Percentiles rank a stretch among this genome's conserved stretches.
phyloP scores from a whole-genome alignment of 2,888 invertebrate genomes.

The Nomada lathburiana region DNA sequence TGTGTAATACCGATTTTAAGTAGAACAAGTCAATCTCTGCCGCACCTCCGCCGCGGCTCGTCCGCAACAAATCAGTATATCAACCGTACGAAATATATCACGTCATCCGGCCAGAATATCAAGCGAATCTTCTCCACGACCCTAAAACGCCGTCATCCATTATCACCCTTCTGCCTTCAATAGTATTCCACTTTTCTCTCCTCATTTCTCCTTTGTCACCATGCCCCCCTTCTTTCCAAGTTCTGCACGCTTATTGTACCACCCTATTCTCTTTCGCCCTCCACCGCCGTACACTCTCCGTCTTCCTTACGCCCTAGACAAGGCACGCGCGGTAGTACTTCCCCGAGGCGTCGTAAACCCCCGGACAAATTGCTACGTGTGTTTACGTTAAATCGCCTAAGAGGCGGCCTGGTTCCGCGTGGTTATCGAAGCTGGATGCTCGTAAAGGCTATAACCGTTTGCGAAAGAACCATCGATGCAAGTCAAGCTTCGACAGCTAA shows the following conservation, averaged over 20 bases:
- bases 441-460: constrained; percentile 66
- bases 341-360: constrained; percentile 66
- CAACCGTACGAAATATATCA: background rate
- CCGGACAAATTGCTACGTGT: constrained; percentile 71
- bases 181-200: constrained; percentile 12
- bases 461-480: constrained; percentile 56
- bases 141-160: constrained; percentile 6
- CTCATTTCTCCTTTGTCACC: constrained; percentile 13
- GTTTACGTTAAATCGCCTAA: constrained; percentile 72
- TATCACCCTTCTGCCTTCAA: constrained; percentile 6
- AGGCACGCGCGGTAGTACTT: constrained; percentile 13
- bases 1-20: background rate
- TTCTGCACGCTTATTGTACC: constrained; percentile 4
- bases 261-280: background rate
- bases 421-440: constrained; percentile 47
- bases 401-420: constrained; percentile 17
- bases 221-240: background rate
- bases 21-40: background rate
- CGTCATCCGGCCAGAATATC: background rate
- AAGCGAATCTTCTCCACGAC: constrained; percentile 6
- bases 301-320: constrained; percentile 4
- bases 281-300: constrained; percentile 17
- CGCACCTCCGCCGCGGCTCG: background rate
- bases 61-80: background rate
- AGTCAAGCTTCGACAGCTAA: constrained; percentile 62